phyloP scores from a whole-genome alignment of 2,888 invertebrate species.

The Cantharis flavilabris region DNA sequence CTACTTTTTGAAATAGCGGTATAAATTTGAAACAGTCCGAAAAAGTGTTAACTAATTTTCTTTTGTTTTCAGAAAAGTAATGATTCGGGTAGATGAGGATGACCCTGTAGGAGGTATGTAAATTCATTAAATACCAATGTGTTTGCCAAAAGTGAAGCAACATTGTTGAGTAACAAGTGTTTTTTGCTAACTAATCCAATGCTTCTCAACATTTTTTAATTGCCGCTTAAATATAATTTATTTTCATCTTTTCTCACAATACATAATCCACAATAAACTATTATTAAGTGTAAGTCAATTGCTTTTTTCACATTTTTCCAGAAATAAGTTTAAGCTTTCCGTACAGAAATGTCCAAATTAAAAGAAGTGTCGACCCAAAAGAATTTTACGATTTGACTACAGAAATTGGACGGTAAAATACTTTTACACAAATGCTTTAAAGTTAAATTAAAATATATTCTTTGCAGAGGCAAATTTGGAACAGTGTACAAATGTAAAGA shows the following conservation, averaged over 20 bases:
- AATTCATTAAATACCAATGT: constrained; percentile 23
- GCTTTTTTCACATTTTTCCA: constrained; percentile 57
- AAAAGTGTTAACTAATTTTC: not conserved
- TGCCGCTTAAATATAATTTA: not conserved
- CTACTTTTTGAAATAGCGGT: not conserved
- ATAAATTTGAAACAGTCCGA: not conserved
- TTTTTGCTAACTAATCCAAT: not conserved
- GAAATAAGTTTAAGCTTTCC: constrained; percentile 90
- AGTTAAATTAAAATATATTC: not conserved
- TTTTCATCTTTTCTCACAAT: not conserved
- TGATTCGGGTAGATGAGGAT: constrained; percentile 90
- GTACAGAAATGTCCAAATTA: constrained; percentile 82
- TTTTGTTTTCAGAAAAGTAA: constrained; percentile 45
- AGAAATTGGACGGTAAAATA: constrained; percentile 88
- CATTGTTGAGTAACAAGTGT: constrained; percentile 14
- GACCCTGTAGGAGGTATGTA: constrained; percentile 87
- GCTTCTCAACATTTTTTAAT: not conserved
- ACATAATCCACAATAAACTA: not conserved
- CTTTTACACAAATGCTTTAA: constrained; percentile 44
- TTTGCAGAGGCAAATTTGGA: constrained; percentile 92
- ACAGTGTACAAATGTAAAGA: constrained; percentile 93
- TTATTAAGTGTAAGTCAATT: not conserved
- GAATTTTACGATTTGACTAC: constrained; percentile 84
- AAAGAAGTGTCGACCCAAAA: constrained; percentile 83
- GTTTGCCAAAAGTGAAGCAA: constrained; percentile 26